A percentile compares a stretch with the other conserved stretches of the same genome.
Conservation (phyloP, 2,113 vertebrate genomes). For the Haplotaxodon microlepis region DNA sequence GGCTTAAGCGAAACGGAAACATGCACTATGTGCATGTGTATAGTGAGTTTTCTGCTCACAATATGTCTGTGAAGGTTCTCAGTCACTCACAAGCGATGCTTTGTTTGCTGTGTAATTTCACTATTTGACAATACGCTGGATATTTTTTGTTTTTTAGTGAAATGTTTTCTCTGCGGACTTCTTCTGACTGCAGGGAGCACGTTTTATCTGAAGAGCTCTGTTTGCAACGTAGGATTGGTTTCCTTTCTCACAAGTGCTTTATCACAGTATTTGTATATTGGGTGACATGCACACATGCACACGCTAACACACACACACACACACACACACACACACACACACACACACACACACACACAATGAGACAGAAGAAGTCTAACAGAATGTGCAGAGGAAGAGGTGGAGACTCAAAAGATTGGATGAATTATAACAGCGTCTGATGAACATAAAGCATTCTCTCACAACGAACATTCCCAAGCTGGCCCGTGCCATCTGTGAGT, state of each 20-base stretch:
- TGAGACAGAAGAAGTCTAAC: neutral
- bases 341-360: neutral
- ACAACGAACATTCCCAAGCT: conserved; percentile 61
- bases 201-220: neutral
- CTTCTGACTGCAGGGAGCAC: neutral
- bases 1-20: rapidly evolving
- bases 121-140: neutral
- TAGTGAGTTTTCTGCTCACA: neutral
- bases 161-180: neutral
- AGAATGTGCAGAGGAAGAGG: neutral
- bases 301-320: neutral
- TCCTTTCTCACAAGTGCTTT: neutral
- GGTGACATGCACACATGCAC: neutral
- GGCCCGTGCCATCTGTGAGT: conserved; percentile 55
- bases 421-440: conserved; percentile 48
- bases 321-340: neutral
- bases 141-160: neutral
- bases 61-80: no score
- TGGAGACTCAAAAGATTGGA: conserved; percentile 2
- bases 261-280: neutral
- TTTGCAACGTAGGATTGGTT: neutral
- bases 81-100: neutral
- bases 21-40: neutral
- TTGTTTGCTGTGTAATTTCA: neutral
- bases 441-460: conserved; percentile 48